Base-by-base conservation (phyloP, 1,140 invertebrate species). In the Bombus haemorrhoidalis region DNA sequence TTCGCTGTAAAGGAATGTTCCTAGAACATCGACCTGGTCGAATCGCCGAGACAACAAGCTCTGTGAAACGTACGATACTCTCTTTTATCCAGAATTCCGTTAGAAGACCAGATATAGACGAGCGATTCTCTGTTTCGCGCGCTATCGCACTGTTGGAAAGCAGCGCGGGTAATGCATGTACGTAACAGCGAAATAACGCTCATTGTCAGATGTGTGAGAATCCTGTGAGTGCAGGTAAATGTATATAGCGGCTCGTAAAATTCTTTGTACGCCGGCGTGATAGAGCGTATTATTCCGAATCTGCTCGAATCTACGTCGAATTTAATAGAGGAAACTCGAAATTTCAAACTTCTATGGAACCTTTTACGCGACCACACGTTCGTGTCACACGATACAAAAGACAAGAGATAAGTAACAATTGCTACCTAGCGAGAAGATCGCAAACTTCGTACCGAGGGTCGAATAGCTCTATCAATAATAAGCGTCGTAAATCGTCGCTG, bases 391-490 rank as follows among this genome's bases (percentile, higher is more conserved):
- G 39, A 22, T 39, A 62, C 34, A 39, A 41, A 39, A n/a, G 25
- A 9, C 25, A n/a, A n/a, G 18, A 37, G 34, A 34, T 34, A 37
- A 62, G 1, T 13, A 28, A 62, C 28, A 12, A 41, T 8, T 32
- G 39, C 53, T n/a, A 59, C 43, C 9, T 32, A 8, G 37, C 75
- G 59, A 43, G 59, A 78, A 8, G 39, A 78, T 64, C 9, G 57
- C 59, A 41, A 78, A 39, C 80, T 32, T 28, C 25, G 5, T n/a
- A 25, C 57, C 18, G 59, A 15, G 18, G 37, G 12, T 43, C 77
- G 74, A 76, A 86, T 74, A 53, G 71, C 76, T 83, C 75, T 89
- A 80, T 89, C 88, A 66, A 80, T 89, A 88, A 89, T 88, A 80
- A 79, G 32, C 77, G 77, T 72, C 80, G 87, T 89, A 86, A 89